Base-by-base conservation (phyloP, 2,888 invertebrate genomes). In the Melieria crassipennis region DNA sequence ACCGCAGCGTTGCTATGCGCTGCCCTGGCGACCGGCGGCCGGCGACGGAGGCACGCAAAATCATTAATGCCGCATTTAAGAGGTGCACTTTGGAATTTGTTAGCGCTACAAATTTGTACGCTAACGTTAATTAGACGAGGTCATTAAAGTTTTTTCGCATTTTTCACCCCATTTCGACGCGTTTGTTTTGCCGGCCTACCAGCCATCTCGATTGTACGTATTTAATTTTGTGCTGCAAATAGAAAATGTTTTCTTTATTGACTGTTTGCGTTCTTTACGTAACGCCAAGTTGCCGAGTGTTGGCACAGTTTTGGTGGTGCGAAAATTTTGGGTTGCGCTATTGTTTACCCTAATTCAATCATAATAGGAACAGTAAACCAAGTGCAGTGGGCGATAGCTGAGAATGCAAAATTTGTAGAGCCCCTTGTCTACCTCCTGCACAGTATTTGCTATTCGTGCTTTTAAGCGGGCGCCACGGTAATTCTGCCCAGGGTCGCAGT, bases 51-150 rank as follows among this genome's bases (percentile, higher is more conserved):
- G 13, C 11, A 2, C 50, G 3, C 9, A 50, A 50, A 50, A 50
- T 10, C 11, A 52, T n/a, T n/a, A 6, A 52, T 52, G 52, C 13
- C 13, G 13, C 7, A 52, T 9, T 52, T 52, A 52, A 52, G 5
- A 50, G 50, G 3, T 11, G 11, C 50, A 7, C 13, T 52, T 52
- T 52, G 6, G 52, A 52, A 52, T 52, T 52, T 9, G 57, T 46
- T 55, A 47, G 55, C 10, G 13, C 13, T 7, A 65, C 56, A 55
- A 46, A 65, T 65, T 65, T 65, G 46, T 7, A 46, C n/a, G 46
- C 9, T 13, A 13, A 45, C 56, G 65, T 65, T 65, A 65, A 65
- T 65, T 65, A 65, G 57, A 65, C 65, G 65, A 56, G 65, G 65
- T 65, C 57, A 65, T 65, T 65, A 65, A 47, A 13, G 47, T 57